Base-by-base conservation (phyloP, 2,113 vertebrate genomes). In the Protobothrops mucrosquamatus region DNA sequence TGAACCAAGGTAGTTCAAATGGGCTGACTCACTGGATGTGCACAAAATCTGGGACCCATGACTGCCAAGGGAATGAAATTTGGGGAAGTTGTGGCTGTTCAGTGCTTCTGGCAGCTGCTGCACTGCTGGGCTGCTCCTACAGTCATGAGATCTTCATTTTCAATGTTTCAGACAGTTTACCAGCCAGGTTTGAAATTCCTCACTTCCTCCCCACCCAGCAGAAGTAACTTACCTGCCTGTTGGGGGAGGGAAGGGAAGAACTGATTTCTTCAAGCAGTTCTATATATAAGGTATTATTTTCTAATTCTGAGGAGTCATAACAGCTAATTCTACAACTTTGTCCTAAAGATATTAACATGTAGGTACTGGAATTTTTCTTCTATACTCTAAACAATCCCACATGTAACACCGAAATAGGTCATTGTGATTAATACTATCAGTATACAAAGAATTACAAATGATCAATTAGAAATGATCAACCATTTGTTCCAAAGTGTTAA, bases 391-490 rank as follows among this genome's bases (percentile, higher is more conserved):
- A 87, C 92, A 95, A 93, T 92, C 43, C 56, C 90, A 93, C 14
- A 69, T 85, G 51, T 90, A 92, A 92, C 94, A 89, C 10, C 8
- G 54, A 90, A 23, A 86, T 64, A 95, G 43, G 51, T 93, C 87
- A 85, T 91, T 89, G 20, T 0, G 7, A 88, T 92, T 3, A 91
- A 90, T 26, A 0, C 92, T 95, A 93, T 94, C 74, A 57, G 61
- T 9, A 18, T 93, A 1, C 52, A 56, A 0, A 34, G 48, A 94
- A 95, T 91, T 51, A 89, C 85, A 87, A 91, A 91, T 89, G 92
- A 56, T n/a, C n/a, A 95, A 93, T 93, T 94, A 93, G 52, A 92
- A 95, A 93, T 93, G 64, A 93, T 15, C 74, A 93, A n/a, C 4
- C 92, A 92, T 26, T 95, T 94, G 55, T 52, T 94, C 22, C 26